phyloP scores from a whole-genome alignment of 2,113 vertebrate species.

The Xenus cinereus region DNA sequence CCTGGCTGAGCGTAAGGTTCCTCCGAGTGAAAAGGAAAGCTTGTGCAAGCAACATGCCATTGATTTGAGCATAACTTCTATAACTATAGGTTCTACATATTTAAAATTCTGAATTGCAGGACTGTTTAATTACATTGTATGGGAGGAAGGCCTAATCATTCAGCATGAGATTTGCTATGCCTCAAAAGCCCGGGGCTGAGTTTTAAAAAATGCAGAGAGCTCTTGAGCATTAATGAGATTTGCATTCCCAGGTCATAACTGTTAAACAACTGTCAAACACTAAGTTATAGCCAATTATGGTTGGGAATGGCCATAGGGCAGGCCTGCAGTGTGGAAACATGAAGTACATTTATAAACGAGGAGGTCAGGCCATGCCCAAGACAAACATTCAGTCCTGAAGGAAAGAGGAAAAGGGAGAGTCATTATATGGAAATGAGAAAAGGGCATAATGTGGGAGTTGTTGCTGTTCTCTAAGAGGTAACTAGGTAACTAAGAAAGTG shows the following conservation, averaged over 20 bases:
- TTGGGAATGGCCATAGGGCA: not conserved
- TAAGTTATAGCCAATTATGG: not conserved
- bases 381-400: not conserved
- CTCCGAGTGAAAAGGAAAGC: not conserved
- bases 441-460: not conserved
- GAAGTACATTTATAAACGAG: not conserved
- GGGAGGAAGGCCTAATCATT: not conserved
- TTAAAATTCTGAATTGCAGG: not conserved
- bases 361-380: not conserved
- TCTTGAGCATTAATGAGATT: not conserved
- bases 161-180: not conserved
- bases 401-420: conserved; percentile 1
- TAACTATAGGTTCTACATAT: not conserved
- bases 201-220: not conserved
- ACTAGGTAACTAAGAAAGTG: conserved; percentile 20
- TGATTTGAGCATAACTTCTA: not conserved
- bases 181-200: not conserved
- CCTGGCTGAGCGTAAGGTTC: not conserved
- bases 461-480: not conserved
- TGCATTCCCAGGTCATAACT: not conserved
- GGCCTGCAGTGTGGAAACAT: not conserved
- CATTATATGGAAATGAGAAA: not conserved
- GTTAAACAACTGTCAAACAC: not conserved
- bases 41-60: not conserved
- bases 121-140: not conserved